Conservation (phyloP, 1,140 invertebrate genomes). For the Hirudo medicinalis region DNA sequence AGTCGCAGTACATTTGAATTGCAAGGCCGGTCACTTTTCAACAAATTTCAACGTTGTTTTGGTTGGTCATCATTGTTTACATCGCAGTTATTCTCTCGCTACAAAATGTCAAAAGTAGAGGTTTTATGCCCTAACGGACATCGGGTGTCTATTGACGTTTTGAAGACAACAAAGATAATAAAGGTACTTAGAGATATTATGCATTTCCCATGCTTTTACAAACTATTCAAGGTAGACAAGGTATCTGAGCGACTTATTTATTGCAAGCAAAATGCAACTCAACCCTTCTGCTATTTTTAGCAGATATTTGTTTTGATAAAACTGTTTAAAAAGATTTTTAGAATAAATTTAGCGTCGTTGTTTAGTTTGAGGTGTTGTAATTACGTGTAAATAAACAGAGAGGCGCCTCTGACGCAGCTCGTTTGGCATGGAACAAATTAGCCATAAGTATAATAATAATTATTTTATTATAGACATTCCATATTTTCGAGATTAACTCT, state of each 20-base stretch:
- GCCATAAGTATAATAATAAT: neutral
- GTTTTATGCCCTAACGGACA: constrained; percentile 37
- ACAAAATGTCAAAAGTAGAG: constrained; percentile 27
- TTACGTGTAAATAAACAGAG: no score
- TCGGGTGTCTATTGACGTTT: constrained; percentile 35
- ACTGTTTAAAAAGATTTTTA: no score
- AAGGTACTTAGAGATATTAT: constrained; percentile 26
- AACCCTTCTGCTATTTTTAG: no score
- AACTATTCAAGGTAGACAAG: constrained; percentile 1
- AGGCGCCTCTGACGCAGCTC: no score
- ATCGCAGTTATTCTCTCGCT: no score
- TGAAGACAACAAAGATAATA: constrained; percentile 33
- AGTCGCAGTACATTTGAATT: no score
- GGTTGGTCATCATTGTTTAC: no score
- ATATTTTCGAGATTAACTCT: neutral
- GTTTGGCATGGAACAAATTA: no score
- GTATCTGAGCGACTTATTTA: neutral
- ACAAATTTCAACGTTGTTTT: neutral
- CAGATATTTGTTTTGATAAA: no score
- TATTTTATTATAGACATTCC: neutral
- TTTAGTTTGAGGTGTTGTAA: no score
- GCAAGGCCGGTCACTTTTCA: neutral
- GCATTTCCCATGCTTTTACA: neutral
- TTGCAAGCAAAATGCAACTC: no score
- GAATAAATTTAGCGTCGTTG: no score